Conservation (phyloP, 2,113 vertebrate genomes). For the Hipposideros armiger region DNA sequence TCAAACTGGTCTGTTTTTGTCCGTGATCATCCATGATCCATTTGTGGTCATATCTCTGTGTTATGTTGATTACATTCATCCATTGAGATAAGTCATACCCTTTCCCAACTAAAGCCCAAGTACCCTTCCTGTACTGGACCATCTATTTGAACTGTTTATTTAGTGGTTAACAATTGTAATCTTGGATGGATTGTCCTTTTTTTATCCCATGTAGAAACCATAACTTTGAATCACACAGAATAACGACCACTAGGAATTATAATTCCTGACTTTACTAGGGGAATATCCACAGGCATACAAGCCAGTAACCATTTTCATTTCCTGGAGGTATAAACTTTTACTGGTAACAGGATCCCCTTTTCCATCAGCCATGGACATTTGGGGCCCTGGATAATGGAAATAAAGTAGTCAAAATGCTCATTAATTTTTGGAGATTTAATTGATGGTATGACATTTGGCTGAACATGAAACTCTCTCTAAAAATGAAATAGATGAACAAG, state of each 20-base stretch:
- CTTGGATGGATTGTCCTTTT: not conserved
- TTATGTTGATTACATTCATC: not conserved
- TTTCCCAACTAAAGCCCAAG: not conserved
- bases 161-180: slow-evolving; percentile 25
- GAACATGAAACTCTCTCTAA: not conserved
- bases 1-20: not conserved
- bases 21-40: not conserved
- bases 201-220: not conserved
- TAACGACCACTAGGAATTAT: not conserved
- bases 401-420: not conserved
- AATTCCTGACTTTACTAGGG: slow-evolving; percentile 38
- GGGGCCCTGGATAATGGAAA: not conserved
- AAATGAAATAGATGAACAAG: not conserved
- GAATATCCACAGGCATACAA: not conserved
- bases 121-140: not conserved
- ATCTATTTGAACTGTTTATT: not conserved
- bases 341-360: not conserved
- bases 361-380: not conserved
- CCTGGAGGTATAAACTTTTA: slow-evolving; percentile 25
- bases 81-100: not conserved
- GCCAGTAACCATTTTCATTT: slow-evolving; percentile 46
- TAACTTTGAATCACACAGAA: slow-evolving; percentile 21
- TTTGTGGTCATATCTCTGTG: not conserved
- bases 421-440: slow-evolving; percentile 1
- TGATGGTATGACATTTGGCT: not conserved